Base-by-base conservation (phyloP, 2,797 vertebrate species). In the Masticophis lateralis region DNA sequence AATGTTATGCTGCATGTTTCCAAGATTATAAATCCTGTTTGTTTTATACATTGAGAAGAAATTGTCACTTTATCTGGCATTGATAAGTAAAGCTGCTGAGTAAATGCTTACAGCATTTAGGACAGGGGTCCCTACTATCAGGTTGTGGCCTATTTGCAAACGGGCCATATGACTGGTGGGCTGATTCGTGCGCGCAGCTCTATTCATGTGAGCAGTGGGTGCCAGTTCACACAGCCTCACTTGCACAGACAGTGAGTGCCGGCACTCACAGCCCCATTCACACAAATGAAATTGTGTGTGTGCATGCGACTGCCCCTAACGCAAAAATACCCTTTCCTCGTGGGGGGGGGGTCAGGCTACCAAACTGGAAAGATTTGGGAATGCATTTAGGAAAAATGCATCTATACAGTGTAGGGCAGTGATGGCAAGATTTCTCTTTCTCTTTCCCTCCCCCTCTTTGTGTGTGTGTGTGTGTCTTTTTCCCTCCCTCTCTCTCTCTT, bases 321-420 rank as follows among this genome's bases (percentile, higher is more conserved):
- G 7, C n/a, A 69, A 69, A 69, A 32, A 16, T 6, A 16, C 61
- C 27, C 4, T 13, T 11, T 11, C 11, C 61, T 27, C 10, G 0
- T 13, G 0, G 2, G 2, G 12, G 55, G 3, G 4, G 56, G 0
- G 1, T 13, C 4, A 2, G 11, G 4, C 63, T 53, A 53, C 51
- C 51, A 53, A 10, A 53, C 51, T 6, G 12, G 28, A 66, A 66
- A n/a, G 63, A 25, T 66, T 66, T 13, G 63, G 28, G 28, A 14
- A 66, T 66, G 12, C 63, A 28, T n/a, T 28, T 66, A 66, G 7
- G 18, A 10, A 74, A 74, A 74, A 74, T 74, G 69, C n/a, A 32
- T 69, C 66, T 56, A 56, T 69, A 7, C n/a, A 32, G n/a, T 32
- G 28, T 55, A 51, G 47, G 47, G 47, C 9, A 53, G 51, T 51